Conservation (phyloP, 1,140 invertebrate species). For the Caligus rogercresseyi region DNA sequence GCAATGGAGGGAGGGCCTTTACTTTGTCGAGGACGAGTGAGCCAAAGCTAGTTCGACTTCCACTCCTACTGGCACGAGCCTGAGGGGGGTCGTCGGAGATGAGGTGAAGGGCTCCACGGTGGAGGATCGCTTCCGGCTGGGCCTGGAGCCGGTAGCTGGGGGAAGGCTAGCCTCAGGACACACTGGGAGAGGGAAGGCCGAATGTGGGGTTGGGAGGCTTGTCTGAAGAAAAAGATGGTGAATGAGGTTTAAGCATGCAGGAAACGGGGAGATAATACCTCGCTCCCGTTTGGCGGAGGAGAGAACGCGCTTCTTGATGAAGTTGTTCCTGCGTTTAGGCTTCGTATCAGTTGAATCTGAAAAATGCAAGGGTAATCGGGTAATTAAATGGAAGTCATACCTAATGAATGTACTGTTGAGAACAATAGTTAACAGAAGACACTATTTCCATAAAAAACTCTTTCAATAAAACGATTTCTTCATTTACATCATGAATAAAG, state of each 20-base stretch:
- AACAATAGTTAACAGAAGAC: too few species aligned
- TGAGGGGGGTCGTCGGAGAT: background rate
- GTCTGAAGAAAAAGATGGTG: too few species aligned
- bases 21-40: slow-evolving; percentile 4
- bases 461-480: too few species aligned
- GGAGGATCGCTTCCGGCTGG: background rate
- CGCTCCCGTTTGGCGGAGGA: background rate
- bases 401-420: too few species aligned
- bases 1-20: background rate
- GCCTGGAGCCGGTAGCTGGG: background rate
- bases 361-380: too few species aligned
- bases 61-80: slow-evolving; percentile 8
- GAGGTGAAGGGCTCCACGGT: background rate
- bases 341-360: background rate
- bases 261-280: background rate
- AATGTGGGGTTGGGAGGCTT: background rate
- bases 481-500: too few species aligned
- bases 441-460: too few species aligned
- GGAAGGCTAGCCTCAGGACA: background rate
- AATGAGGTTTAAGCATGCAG: too few species aligned
- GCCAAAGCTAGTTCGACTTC: slow-evolving; percentile 16
- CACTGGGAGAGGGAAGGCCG: background rate
- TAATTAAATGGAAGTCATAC: too few species aligned
- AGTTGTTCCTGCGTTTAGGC: background rate
- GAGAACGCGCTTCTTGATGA: background rate